Conservation (phyloP, 1,140 invertebrate species). For the Conus betulinus region DNA sequence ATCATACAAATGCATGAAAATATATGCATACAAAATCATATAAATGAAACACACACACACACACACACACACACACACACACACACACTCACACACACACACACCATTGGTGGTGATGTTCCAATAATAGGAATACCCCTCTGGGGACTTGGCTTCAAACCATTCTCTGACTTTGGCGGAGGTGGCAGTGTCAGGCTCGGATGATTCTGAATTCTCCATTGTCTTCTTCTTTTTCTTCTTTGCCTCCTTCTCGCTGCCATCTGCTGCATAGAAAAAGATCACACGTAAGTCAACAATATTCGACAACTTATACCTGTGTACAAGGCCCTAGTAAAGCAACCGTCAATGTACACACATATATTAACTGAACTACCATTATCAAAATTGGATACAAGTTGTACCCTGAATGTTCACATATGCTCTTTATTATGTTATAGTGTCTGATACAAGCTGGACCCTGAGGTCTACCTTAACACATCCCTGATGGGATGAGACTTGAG, state of each 20-base stretch:
- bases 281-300: too few species aligned
- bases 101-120: constrained; percentile 86
- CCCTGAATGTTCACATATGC: too few species aligned
- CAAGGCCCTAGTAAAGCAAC: too few species aligned
- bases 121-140: constrained; percentile 88
- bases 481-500: too few species aligned
- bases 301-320: too few species aligned
- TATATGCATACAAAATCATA: not conserved
- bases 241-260: not conserved
- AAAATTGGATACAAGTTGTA: too few species aligned
- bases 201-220: constrained; percentile 18
- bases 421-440: too few species aligned
- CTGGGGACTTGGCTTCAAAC: constrained; percentile 84
- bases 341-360: too few species aligned
- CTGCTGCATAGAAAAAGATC: not conserved
- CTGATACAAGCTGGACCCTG: too few species aligned
- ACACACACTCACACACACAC: constrained; percentile 20
- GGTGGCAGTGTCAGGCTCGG: constrained; percentile 43
- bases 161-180: constrained; percentile 77
- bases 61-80: constrained; percentile 73
- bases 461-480: too few species aligned
- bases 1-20: not conserved
- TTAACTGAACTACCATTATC: too few species aligned
- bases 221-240: constrained; percentile 9
- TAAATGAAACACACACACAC: not conserved